Base-by-base conservation (phyloP, 2,888 invertebrate genomes). In the Odontocolon sp. region DNA sequence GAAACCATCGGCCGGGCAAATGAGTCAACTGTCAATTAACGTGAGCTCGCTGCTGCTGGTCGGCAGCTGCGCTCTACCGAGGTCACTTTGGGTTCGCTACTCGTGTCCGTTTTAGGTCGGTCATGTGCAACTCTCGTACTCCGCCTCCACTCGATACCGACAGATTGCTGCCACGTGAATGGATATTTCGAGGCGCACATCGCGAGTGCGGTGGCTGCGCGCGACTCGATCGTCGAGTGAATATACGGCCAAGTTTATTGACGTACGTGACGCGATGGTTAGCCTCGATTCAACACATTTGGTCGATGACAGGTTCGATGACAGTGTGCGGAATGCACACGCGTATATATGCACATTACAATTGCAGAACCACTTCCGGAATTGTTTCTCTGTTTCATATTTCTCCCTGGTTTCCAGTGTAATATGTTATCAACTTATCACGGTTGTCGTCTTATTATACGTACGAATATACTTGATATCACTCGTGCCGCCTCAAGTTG, bases 1-100 rank as follows among this genome's bases (percentile, higher is more conserved):
- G 52, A 33, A 14, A 36, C 14, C 52, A 9, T 26, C 16, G 59
- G 14, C 42, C 42, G 18, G 52, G 33, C 16, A 42, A 38, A 66
- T 52, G 23, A 45, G 42, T 57, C 54, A 57, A 59, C 70, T 36
- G 68, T 64, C 64, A 75, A 75, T 75, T 70, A 75, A 75, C 66
- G 33, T 47, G 9, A 42, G 42, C 42, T 67, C 31, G 5, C n/a
- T n/a, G n/a, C n/a, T n/a, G n/a, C n/a, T n/a, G n/a, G n/a, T n/a
- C n/a, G n/a, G n/a, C n/a, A 42, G 33, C 42, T 40, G n/a, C 42
- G 52, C 59, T 73, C 42, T 67, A 52, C 33, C 33, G 66, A 67
- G 59, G 33, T 67, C 59, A 59, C 14, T 16, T n/a, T n/a, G n/a
- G n/a, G n/a, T n/a, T n/a, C n/a, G n/a, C n/a, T n/a, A n/a, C n/a